Evolutionary conservation across 2,113 vertebrate species (phyloP), one percentile per base, ranked within the genome.

Genomic region (Nycticebus coucang): DNA sequence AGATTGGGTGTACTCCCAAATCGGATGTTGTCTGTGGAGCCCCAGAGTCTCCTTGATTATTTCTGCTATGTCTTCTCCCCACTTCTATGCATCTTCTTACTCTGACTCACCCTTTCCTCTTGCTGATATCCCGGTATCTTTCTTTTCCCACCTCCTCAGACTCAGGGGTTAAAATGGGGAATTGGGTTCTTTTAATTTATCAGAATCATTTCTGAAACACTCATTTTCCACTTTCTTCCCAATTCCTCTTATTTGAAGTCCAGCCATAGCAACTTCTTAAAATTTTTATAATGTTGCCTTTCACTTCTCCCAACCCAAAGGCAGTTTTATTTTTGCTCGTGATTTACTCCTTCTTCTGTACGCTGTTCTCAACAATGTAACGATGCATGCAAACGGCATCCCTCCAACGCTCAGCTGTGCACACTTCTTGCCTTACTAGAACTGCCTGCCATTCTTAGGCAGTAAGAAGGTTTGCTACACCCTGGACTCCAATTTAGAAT

Each of bases 241-340:
- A n/a, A 80, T 83, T 84, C 6, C 37, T 78, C 9, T 91, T 93
- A 78, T 55, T 80, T 92, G 50, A 95, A 95, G 55, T 72, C 57
- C 72, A 62, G 14, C 3, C 81, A 77, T 55, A 68, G 19, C 7
- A 69, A 41, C 28, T 35, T 75, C 53, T 83, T 85, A 50, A 89
- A 68, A 18, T 59, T 59, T 84, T 28, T 37, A 4, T 64, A 62
- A 22, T 92, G 12, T 22, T 88, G 7, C 33, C 11, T 85, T 94
- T 89, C 33, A 50, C 21, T 94, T 92, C 55, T 78, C 30, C 35
- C 50, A 66, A 22, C 11, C 30, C 19, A 50, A 82, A 80, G 75
- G 18, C 22, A 95, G 37, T 89, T 86, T 50, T 80, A 90, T 72
- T 77, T 85, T 89, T 82, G 74, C 26, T 64, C 68, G 41, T 41